Percentiles rank a stretch among this genome's conserved stretches.
These are phyloP conservation scores for Harpegnathos saltator DNA, from an alignment of 1,140 invertebrate species.

Conservation along the genomic window DNA sequence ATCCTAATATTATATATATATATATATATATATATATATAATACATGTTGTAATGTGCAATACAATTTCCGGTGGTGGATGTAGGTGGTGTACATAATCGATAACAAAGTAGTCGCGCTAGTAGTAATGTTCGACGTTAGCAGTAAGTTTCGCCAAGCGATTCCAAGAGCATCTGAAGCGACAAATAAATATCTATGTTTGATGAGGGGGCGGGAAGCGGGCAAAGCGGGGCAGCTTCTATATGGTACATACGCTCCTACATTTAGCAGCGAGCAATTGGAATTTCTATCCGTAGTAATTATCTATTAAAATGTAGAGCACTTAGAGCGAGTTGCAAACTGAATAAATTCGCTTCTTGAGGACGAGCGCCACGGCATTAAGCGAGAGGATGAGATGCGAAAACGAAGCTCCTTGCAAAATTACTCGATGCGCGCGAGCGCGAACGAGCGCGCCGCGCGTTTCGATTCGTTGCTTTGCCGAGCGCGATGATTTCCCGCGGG, in stretches of 20 bases:
- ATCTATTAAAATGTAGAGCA: conserved; percentile 61
- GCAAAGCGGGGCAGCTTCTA: too few relatives aligned
- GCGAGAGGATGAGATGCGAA: conserved; percentile 29
- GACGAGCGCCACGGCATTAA: conserved; percentile 36
- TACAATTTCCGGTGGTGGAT: neutral
- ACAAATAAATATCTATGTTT: conserved; percentile 49
- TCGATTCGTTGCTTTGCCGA: conserved; percentile 54
- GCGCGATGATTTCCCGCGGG: conserved; percentile 58
- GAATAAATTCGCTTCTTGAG: conserved; percentile 58
- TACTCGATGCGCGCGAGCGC: conserved; percentile 41
- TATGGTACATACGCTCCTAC: neutral
- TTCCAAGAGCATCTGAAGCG: conserved; percentile 29
- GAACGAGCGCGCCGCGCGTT: conserved; percentile 43
- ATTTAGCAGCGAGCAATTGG: conserved; percentile 37
- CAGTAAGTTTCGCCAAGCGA: conserved; percentile 16
- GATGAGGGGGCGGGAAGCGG: too few relatives aligned
- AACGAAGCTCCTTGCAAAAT: conserved; percentile 54
- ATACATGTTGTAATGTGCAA: neutral
- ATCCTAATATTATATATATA: too few relatives aligned
- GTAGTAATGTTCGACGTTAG: conserved; percentile 1
- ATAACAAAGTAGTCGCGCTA: conserved; percentile 26
- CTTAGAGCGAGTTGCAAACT: conserved; percentile 53
- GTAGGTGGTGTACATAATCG: neutral
- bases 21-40: too few relatives aligned
- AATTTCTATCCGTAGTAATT: conserved; percentile 59